phyloP scores from a whole-genome alignment of 2,113 vertebrate species.

The Pelmatolapia mariae region DNA sequence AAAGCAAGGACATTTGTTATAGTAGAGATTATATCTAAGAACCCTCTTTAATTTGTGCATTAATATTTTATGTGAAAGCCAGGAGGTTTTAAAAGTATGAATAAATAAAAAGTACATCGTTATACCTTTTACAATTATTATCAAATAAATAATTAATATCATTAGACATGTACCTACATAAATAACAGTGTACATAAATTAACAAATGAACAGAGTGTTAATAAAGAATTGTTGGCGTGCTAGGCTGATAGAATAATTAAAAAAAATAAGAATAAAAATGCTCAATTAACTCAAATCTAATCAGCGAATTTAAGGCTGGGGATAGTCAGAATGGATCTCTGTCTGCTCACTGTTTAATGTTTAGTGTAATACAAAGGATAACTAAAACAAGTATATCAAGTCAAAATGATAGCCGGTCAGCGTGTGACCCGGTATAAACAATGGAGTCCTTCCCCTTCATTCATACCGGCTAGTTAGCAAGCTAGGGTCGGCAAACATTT shows the following conservation, averaged over 20 bases:
- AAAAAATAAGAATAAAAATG: background rate
- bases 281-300: background rate
- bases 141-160: background rate
- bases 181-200: background rate
- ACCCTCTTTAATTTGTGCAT: background rate
- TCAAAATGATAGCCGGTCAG: background rate
- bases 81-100: background rate
- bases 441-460: background rate
- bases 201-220: background rate
- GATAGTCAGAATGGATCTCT: accelerated
- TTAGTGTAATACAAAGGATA: background rate
- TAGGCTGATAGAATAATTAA: background rate
- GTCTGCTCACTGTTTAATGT: background rate
- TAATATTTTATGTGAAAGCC: background rate
- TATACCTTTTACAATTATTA: background rate
- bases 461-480: background rate
- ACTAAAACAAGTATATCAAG: background rate
- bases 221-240: background rate
- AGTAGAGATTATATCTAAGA: background rate
- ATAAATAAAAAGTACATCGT: background rate
- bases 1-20: background rate
- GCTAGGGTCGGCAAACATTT: background rate
- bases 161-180: background rate
- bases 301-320: background rate
- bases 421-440: background rate